These are phyloP conservation scores for Gymnosoma rotundatum DNA, from an alignment of 2,888 invertebrate genomes.

Conservation along the genomic window DNA sequence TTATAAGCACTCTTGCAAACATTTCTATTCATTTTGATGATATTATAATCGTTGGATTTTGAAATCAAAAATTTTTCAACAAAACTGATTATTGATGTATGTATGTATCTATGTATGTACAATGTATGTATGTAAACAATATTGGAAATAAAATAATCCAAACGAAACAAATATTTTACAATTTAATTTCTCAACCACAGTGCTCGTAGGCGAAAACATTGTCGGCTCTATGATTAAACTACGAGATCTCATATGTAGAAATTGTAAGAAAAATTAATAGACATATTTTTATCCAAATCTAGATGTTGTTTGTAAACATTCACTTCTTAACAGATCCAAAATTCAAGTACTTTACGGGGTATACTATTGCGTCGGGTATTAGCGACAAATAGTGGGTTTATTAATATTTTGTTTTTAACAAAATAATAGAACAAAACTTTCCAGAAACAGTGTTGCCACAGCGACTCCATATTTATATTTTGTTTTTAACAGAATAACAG, in stretches of 20 bases:
- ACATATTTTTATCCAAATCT: not conserved
- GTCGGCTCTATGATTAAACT: not conserved
- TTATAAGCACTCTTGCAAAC: too few relatives aligned
- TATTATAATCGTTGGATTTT: too few relatives aligned
- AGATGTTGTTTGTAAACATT: not conserved
- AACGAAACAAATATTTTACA: not conserved
- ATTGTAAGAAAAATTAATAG: not conserved
- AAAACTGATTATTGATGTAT: too few relatives aligned
- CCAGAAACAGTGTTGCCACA: slow-evolving; percentile 57
- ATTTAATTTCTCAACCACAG: not conserved
- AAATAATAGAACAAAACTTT: slow-evolving; percentile 17
- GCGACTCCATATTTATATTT: too few relatives aligned
- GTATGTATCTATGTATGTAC: too few relatives aligned
- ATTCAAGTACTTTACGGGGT: not conserved
- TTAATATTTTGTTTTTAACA: not conserved
- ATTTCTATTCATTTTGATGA: too few relatives aligned
- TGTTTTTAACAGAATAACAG: too few relatives aligned
- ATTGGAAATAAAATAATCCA: too few relatives aligned
- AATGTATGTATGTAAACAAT: too few relatives aligned
- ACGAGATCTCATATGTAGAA: not conserved
- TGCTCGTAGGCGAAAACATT: not conserved
- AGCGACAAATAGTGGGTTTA: slow-evolving; percentile 42
- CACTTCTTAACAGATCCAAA: not conserved
- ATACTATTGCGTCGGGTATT: slow-evolving; percentile 49
- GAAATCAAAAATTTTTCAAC: too few relatives aligned